Evolutionary conservation across 1,140 invertebrate genomes (phyloP), one percentile per base, ranked within the genome.

Genomic region (Coelopa frigida): DNA sequence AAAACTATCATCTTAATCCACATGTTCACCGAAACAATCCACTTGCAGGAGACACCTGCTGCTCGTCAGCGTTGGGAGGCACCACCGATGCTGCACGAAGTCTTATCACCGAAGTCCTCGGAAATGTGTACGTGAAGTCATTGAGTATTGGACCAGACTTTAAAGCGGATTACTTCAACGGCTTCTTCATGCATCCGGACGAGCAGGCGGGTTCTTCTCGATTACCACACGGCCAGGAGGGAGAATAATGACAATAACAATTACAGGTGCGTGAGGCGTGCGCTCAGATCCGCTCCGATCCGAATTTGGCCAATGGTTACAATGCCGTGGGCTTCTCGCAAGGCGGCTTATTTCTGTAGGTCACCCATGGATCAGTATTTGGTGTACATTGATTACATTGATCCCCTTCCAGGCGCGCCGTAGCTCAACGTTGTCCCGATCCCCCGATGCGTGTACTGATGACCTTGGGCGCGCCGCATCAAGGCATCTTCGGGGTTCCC

Each of bases 291-390:
- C 61, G 71, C 0, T 66, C 75, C 12, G 89, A 98, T 70, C 56
- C 77, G 6, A 75, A 78, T 20, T 72, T 99, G 4, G 59, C 75
- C 53, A 68, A 83, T 66, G 96, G 96, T 12, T 99, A 91, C 68
- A 88, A 99, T 75, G 90, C 91, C 0, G 84, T 99, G 57, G 96
- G 96, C 21, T 98, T 99, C 62, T 98, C 94, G 10, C 96, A 99
- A 76, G 96, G 96, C 41, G 84, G 82, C 41, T 94, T 98, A 72
- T 99, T 99, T 74, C 69, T 98, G 89, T 94, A 80, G 82, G 80
- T 76, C 57, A 4, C 20, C 56, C 3, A 23, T 42, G 14, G 22
- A 24, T 39, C 18, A 26, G 21, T 20, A 18, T 24, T 18, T 14
- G 33, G 17, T 11, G n/a, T 18, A 20, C n/a, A 8, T 39, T 39